Evolutionary conservation across 2,888 invertebrate genomes (phyloP).

Genomic region (Philaethria dido): DNA sequence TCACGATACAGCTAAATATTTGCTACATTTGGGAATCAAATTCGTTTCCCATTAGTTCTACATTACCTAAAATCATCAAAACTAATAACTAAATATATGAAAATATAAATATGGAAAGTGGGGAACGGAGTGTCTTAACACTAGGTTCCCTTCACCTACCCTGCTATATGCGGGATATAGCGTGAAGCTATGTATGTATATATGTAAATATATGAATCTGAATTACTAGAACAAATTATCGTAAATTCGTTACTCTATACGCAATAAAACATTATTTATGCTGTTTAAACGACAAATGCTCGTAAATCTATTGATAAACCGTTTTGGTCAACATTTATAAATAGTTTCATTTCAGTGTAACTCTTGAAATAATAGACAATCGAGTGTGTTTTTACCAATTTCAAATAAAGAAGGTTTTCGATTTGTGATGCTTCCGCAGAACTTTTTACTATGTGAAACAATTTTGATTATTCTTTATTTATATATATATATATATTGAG

Average conservation of each 20-base stretch:
- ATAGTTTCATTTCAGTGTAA: constrained; percentile 12
- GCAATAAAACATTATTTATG: constrained; percentile 29
- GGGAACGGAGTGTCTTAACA: no score
- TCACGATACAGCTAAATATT: no score
- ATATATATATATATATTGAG: no score
- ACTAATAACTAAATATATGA: no score
- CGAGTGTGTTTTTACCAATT: background rate
- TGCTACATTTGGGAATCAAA: background rate
- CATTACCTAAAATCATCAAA: background rate
- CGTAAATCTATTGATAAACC: constrained; percentile 30
- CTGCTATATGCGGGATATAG: no score
- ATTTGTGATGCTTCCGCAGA: no score
- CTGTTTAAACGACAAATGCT: constrained; percentile 20
- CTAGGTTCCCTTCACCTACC: no score
- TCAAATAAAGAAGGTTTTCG: no score
- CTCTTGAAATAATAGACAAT: constrained; percentile 17
- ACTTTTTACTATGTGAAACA: no score
- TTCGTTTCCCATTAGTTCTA: background rate
- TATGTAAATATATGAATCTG: background rate
- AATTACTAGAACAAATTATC: constrained; percentile 23
- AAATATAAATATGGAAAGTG: no score
- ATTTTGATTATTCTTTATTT: no score
- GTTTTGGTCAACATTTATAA: constrained; percentile 24
- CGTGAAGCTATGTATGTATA: no score
- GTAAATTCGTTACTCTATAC: constrained; percentile 51